Evolutionary conservation across 2,113 vertebrate species (phyloP).

Genomic region (Centropus bengalensis): DNA sequence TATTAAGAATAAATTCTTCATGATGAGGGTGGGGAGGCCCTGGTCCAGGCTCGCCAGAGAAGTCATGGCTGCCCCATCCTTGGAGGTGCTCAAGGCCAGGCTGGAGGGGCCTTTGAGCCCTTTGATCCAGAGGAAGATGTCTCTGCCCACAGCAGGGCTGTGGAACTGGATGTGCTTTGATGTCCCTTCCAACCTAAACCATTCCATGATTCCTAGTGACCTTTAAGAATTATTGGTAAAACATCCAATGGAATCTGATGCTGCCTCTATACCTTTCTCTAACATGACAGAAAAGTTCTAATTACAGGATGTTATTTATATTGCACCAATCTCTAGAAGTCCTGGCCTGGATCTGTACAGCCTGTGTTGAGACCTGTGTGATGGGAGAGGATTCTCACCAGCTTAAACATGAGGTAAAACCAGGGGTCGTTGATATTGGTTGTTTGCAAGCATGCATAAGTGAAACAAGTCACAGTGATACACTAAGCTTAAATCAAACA

Average conservation of each 20-base stretch:
- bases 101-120: no score
- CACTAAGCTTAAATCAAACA: not conserved
- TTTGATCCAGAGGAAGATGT: no score
- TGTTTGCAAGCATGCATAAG: not conserved
- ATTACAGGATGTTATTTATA: not conserved
- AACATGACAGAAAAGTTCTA: not conserved
- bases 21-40: no score
- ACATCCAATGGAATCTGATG: not conserved
- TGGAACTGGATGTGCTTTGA: no score
- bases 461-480: not conserved
- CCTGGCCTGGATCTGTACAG: not conserved
- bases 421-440: not conserved
- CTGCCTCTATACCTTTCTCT: not conserved
- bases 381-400: not conserved
- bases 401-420: not conserved
- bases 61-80: no score
- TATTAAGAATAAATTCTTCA: no score
- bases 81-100: no score
- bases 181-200: no score
- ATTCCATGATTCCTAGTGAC: no score
- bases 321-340: not conserved
- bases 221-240: not conserved
- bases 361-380: not conserved
- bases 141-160: no score
- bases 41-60: no score